A percentile compares a stretch with the other conserved stretches of the same genome.
Conservation (phyloP, 2,797 vertebrate genomes). For the Sibirionetta formosa region DNA sequence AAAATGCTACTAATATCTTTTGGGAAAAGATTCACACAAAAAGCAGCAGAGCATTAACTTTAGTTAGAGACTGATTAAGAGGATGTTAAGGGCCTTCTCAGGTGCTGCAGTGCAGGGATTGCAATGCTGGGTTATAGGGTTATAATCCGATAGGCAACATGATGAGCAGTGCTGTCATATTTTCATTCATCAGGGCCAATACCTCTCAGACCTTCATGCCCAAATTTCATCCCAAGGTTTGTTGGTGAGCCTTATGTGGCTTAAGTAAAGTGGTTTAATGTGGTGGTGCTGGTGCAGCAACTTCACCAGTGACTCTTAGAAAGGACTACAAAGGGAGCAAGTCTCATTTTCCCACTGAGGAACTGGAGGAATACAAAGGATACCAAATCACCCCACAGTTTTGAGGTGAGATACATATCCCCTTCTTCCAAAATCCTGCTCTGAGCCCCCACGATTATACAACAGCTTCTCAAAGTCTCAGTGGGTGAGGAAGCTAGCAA, state of each 20-base stretch:
- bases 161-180: background rate
- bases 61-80: background rate
- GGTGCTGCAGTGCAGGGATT: background rate
- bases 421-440: background rate
- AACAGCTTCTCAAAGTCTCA: background rate
- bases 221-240: background rate
- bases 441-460: too few species aligned
- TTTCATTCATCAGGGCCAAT: background rate
- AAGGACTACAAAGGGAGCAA: background rate
- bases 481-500: background rate
- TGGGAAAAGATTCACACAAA: background rate
- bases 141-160: background rate
- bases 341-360: background rate
- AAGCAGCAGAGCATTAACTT: background rate
- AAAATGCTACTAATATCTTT: slow-evolving; percentile 9
- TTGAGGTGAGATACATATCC: background rate
- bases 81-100: background rate
- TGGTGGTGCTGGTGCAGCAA: background rate
- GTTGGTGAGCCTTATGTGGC: background rate
- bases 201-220: background rate
- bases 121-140: background rate
- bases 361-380: background rate
- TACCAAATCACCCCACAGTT: background rate
- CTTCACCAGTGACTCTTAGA: background rate
- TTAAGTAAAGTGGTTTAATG: background rate